These are phyloP conservation scores for Deroplatys truncata DNA, from an alignment of 2,888 invertebrate species.

Conservation along the genomic window DNA sequence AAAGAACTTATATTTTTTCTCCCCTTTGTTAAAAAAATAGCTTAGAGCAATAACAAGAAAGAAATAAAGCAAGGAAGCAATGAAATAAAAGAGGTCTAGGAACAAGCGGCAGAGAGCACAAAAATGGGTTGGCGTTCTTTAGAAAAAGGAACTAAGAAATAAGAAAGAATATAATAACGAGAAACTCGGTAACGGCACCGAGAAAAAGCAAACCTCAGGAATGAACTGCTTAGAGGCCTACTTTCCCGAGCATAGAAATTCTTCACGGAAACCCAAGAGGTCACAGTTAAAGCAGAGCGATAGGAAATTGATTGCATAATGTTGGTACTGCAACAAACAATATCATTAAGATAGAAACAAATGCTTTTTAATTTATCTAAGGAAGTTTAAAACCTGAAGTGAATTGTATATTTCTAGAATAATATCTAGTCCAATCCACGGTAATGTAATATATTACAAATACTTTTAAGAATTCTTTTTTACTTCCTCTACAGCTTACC, in stretches of 20 bases:
- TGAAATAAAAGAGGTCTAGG: neutral
- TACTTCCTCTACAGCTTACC: too few species aligned
- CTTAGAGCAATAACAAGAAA: neutral
- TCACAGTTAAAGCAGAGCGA: too few species aligned
- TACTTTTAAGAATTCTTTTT: too few species aligned
- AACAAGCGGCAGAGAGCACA: neutral
- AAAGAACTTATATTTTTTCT: neutral
- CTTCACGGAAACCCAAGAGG: too few species aligned
- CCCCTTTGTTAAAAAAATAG: neutral
- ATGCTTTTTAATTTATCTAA: too few species aligned
- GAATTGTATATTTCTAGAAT: too few species aligned
- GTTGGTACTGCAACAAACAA: too few species aligned
- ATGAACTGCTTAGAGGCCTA: neutral
- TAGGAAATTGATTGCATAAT: too few species aligned
- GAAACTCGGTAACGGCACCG: neutral
- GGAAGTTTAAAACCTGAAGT: too few species aligned
- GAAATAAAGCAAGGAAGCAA: neutral
- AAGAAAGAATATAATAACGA: neutral
- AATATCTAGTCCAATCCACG: too few species aligned
- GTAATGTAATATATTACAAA: too few species aligned
- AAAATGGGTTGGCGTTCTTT: neutral
- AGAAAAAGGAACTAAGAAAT: neutral
- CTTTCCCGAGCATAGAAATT: neutral
- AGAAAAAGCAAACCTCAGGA: neutral
- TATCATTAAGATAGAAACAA: too few species aligned